These are phyloP conservation scores for Agapornis canus DNA, from an alignment of 2,797 vertebrate genomes.

Conservation along the genomic window DNA sequence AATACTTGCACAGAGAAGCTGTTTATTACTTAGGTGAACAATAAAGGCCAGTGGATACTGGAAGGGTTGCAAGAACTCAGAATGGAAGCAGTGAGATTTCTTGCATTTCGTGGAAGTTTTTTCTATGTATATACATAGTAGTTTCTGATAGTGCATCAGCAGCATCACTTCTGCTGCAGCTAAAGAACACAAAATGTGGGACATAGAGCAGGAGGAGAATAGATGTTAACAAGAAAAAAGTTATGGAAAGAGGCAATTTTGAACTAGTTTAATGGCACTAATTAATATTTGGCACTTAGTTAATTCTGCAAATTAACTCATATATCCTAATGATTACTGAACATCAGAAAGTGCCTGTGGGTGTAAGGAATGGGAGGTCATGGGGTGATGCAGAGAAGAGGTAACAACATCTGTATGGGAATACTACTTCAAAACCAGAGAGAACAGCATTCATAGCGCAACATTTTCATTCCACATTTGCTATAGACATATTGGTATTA, in stretches of 20 bases:
- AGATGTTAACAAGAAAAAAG: not conserved
- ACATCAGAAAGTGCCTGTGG: not conserved
- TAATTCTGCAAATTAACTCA: not conserved
- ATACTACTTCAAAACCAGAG: not conserved
- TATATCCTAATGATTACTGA: not conserved
- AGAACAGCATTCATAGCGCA: not conserved
- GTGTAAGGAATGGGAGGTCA: not conserved
- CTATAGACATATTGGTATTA: not conserved
- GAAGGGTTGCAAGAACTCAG: not conserved
- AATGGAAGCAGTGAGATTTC: not conserved
- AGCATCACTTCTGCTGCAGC: not conserved
- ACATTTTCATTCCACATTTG: not conserved
- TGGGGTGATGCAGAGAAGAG: not conserved
- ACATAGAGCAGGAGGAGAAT: not conserved
- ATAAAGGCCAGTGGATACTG: not conserved
- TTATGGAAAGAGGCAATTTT: not conserved
- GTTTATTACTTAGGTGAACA: not conserved
- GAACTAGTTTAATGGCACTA: not conserved
- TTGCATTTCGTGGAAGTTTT: not conserved
- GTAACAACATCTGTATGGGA: not conserved
- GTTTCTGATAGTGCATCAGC: not conserved
- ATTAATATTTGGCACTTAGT: not conserved
- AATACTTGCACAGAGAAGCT: not conserved
- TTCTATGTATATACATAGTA: not conserved
- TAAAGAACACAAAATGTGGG: not conserved